Percentiles rank a stretch among this genome's conserved stretches.
Evolutionary conservation across 2,113 vertebrate genomes (phyloP).

Genomic region (Mus pahari): DNA sequence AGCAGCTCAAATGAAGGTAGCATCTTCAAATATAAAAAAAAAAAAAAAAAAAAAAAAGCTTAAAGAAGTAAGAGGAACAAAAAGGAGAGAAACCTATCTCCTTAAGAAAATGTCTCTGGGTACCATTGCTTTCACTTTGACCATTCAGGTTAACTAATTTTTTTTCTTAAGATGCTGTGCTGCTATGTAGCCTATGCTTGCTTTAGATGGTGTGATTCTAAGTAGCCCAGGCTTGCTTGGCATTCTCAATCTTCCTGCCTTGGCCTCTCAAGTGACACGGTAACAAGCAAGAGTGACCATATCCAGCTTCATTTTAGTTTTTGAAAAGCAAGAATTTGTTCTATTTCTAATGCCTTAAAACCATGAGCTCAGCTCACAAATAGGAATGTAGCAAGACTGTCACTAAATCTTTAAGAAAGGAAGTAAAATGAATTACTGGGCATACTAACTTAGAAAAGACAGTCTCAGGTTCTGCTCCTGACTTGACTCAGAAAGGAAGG

Average conservation of each 20-base stretch:
- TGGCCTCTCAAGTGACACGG: background rate
- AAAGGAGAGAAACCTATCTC: background rate
- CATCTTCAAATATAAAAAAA: too few species aligned
- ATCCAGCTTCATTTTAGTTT: background rate
- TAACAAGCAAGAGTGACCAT: background rate
- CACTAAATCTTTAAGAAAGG: background rate
- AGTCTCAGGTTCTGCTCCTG: background rate
- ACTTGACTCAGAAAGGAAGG: background rate
- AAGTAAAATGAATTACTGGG: background rate
- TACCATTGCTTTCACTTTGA: background rate
- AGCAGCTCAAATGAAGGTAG: too few species aligned
- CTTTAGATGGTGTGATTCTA: background rate
- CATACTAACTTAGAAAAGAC: background rate
- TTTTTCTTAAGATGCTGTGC: background rate
- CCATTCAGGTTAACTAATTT: conserved; percentile 18
- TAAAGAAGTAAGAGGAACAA: conserved; percentile 9
- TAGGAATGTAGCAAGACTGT: background rate
- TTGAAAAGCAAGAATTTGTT: background rate
- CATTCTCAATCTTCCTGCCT: background rate
- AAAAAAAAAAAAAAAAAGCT: too few species aligned
- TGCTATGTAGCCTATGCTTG: background rate
- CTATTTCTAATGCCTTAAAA: conserved; percentile 5
- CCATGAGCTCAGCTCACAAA: background rate
- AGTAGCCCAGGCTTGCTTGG: background rate
- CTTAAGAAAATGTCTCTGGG: background rate